These are phyloP conservation scores for Hyaena hyaena DNA, from an alignment of 2,113 vertebrate genomes.

Conservation along the genomic window DNA sequence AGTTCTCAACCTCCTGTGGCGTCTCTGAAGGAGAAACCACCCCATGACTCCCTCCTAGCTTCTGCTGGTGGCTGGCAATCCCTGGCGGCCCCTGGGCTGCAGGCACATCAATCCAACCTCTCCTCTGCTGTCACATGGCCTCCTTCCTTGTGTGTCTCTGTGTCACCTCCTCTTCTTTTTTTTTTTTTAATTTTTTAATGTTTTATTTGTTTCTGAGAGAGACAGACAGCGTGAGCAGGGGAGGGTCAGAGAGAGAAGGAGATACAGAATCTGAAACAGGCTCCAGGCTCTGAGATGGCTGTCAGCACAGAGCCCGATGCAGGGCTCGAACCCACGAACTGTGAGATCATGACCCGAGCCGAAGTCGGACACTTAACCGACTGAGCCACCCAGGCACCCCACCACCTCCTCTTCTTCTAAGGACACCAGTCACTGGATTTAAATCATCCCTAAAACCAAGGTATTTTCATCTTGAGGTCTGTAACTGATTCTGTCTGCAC, in stretches of 20 bases:
- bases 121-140: accelerated
- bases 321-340: too few relatives aligned
- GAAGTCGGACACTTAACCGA: too few relatives aligned
- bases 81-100: not conserved
- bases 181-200: too few relatives aligned
- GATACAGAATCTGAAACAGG: too few relatives aligned
- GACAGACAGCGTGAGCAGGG: too few relatives aligned
- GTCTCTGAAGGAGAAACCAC: not conserved
- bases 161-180: not conserved
- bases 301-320: too few relatives aligned
- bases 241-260: too few relatives aligned
- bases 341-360: too few relatives aligned
- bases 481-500: not conserved
- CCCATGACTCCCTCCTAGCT: not conserved
- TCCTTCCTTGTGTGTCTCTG: not conserved
- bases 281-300: too few relatives aligned
- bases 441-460: not conserved
- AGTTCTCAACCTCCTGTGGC: not conserved
- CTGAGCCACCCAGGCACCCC: too few relatives aligned
- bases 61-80: not conserved
- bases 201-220: too few relatives aligned
- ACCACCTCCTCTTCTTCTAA: not conserved
- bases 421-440: not conserved
- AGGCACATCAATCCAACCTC: too few relatives aligned
- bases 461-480: not conserved